These are phyloP conservation scores for Epicauta chinensis DNA, from an alignment of 1,140 invertebrate species.

Conservation along the genomic window DNA sequence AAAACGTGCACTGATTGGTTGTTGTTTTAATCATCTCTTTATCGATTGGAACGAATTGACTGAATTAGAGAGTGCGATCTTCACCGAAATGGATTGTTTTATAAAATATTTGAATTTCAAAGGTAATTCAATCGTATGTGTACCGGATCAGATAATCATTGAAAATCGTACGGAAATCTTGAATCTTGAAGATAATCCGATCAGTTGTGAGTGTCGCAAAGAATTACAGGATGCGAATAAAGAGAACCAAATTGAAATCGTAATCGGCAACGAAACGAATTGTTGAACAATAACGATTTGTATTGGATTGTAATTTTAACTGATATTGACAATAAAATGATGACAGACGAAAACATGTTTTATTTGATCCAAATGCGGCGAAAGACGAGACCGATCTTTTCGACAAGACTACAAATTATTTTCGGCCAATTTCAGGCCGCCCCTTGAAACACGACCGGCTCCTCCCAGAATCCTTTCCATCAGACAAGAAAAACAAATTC, in stretches of 20 bases:
- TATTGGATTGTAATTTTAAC: too few species aligned
- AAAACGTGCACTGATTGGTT: slow-evolving; percentile 16
- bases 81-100: slow-evolving; percentile 20
- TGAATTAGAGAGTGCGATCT: slow-evolving; percentile 11
- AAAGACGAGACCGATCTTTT: too few species aligned
- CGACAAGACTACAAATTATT: too few species aligned
- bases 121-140: slow-evolving; percentile 20
- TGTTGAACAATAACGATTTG: too few species aligned
- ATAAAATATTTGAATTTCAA: slow-evolving; percentile 22
- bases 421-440: too few species aligned
- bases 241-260: slow-evolving; percentile 16
- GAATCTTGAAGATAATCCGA: slow-evolving; percentile 20
- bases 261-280: too few species aligned
- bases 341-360: too few species aligned
- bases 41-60: slow-evolving; percentile 24
- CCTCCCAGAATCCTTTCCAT: too few species aligned
- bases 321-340: too few species aligned
- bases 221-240: slow-evolving; percentile 18
- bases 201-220: slow-evolving; percentile 24
- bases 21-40: slow-evolving; percentile 19
- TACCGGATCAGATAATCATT: slow-evolving; percentile 25
- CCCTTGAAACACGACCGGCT: too few species aligned
- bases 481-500: too few species aligned
- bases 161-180: slow-evolving; percentile 20
- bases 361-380: too few species aligned